A percentile compares a stretch with the other conserved stretches of the same genome.
These are phyloP conservation scores for Tragelaphus oryx DNA, from an alignment of 2,797 vertebrate species.

Conservation along the genomic window DNA sequence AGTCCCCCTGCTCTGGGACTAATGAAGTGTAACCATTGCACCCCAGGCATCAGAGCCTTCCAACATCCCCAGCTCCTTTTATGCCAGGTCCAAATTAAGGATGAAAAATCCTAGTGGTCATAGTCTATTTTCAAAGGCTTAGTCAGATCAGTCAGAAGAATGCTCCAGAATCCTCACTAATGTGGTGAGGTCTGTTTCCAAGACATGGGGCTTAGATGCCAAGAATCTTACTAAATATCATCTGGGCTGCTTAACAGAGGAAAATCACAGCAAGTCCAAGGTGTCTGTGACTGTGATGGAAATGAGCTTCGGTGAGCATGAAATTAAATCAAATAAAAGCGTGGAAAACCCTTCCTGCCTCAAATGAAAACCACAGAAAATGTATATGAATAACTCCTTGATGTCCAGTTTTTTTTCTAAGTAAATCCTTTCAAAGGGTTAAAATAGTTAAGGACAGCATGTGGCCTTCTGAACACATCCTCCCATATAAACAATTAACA, in stretches of 20 bases:
- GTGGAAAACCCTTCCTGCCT: constrained; percentile 55
- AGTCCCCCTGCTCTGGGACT: background rate
- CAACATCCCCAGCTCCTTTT: constrained; percentile 34
- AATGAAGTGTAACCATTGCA: constrained; percentile 37
- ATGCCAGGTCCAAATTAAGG: constrained; percentile 31
- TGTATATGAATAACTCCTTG: constrained; percentile 46
- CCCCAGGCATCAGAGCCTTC: background rate
- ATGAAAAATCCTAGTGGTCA: constrained; percentile 39
- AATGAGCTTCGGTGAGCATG: constrained; percentile 60
- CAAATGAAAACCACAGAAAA: constrained; percentile 63
- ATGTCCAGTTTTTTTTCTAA: constrained; percentile 36
- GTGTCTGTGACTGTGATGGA: constrained; percentile 59
- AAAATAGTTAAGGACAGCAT: constrained; percentile 11
- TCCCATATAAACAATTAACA: constrained; percentile 42
- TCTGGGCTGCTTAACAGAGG: constrained; percentile 52
- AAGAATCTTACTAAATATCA: constrained; percentile 59
- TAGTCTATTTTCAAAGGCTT: constrained; percentile 63
- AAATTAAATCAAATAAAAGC: constrained; percentile 71
- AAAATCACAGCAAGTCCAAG: constrained; percentile 65
- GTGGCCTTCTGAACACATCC: background rate
- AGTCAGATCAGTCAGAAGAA: constrained; percentile 49
- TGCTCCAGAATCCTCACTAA: constrained; percentile 47
- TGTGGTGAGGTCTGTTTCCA: constrained; percentile 52
- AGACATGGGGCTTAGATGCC: constrained; percentile 56
- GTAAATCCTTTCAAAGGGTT: constrained; percentile 57